Base-by-base conservation (phyloP, 23 tunicate genomes). In the Corella eumyota region DNA sequence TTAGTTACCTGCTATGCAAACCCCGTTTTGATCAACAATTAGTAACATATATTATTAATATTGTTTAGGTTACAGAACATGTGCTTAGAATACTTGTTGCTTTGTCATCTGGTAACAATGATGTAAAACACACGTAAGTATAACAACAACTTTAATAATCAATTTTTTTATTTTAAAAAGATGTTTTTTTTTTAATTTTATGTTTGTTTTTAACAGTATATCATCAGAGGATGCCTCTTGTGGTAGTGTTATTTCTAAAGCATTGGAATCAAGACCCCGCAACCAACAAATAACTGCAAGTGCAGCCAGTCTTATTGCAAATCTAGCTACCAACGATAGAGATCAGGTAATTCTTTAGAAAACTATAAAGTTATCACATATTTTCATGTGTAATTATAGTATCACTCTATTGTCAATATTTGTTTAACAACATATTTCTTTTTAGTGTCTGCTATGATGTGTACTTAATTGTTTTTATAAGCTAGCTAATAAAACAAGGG, bases 141-240 rank as follows among this genome's bases (percentile, higher is more conserved):
- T 32, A 27, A 45, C 21, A n/a, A n/a, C n/a, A n/a, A n/a, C n/a
- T n/a, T n/a, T n/a, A n/a, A n/a, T n/a, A n/a, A n/a, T n/a, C n/a
- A n/a, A n/a, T n/a, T n/a, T n/a, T n/a, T n/a, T n/a, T n/a, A n/a
- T n/a, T n/a, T n/a, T n/a, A n/a, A n/a, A n/a, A n/a, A n/a, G n/a
- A n/a, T n/a, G n/a, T n/a, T n/a, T n/a, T n/a, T n/a, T n/a, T n/a
- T n/a, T n/a, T n/a, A n/a, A n/a, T n/a, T n/a, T n/a, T n/a, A n/a
- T n/a, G n/a, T n/a, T n/a, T n/a, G n/a, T n/a, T n/a, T n/a, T n/a
- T 58, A 40, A 20, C 62, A 88, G 96, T 7, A 78, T 88, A 13
- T 50, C 78, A 32, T 72, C 90, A 46, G 96, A 88, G 50, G 96
- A 88, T 50, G 79, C 96, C 4, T 56, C 96, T 11, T 61, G 81